Base-by-base conservation (phyloP, 2,113 vertebrate genomes). In the Pristiophorus japonicus region DNA sequence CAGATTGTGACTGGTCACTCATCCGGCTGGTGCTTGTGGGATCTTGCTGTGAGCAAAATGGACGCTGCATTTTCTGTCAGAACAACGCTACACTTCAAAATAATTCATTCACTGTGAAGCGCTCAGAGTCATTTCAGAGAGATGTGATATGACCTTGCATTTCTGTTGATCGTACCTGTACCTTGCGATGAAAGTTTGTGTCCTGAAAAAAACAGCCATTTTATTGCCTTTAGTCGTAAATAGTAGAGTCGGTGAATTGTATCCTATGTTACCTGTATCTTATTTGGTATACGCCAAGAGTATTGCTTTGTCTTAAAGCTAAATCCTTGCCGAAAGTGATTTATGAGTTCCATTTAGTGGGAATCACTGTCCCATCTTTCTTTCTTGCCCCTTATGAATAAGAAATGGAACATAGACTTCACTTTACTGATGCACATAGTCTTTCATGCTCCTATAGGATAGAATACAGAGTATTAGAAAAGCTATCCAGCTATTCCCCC, bases 301-400 rank as follows among this genome's bases (percentile, higher is more conserved):
- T 91, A 38, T 38, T 92, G 88, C 34, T 24, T 63, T 34, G 59
- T 62, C 88, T 63, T 63, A 42, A 92, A 63, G 88, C 88, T 63
- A 38, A 63, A 42, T 65, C 88, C 88, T 63, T 92, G 59, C 59
- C 34, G 63, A n/a, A 59, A 63, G 59, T 92, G 88, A 92, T 92
- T 92, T 92, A 92, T 92, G 88, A 92, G 88, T 92, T 65, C 88
- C 59, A 92, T 92, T 92, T 92, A 92, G 59, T 92, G 59, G 88
- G 88, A 92, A 92, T 92, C 88, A 63, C 59, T n/a, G n/a, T 92
- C 88, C 88, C 55, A 92, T 92, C 88, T 92, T 92, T 92, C 88
- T 92, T 92, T 63, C 88, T 55, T 92, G 88, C 88, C 88, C 59
- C 59, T 92, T 65, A 92, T 92, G 88, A 92, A 92, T 92, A 92